These are phyloP conservation scores for Neogale vison DNA, from an alignment of 2,113 vertebrate species.

Conservation along the genomic window DNA sequence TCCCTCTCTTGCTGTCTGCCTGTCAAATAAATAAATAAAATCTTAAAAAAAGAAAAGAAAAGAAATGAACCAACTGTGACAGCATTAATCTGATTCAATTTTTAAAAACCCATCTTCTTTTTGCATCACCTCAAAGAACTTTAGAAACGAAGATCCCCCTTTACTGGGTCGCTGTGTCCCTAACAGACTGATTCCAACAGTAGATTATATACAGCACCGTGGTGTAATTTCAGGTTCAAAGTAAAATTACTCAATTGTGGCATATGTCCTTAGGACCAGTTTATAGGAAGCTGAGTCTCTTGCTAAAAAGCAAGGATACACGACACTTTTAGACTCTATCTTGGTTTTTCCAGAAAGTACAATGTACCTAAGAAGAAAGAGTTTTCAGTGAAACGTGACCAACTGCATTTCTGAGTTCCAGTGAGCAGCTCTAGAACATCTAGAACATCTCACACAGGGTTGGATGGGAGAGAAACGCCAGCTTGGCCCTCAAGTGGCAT, in stretches of 20 bases:
- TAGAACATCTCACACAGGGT: not conserved
- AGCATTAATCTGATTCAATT: not conserved
- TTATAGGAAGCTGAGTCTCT: not conserved
- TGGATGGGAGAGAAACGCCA: not conserved
- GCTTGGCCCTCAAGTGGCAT: not conserved
- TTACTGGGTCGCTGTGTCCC: not conserved
- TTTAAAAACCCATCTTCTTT: not conserved
- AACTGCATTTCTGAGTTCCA: not conserved
- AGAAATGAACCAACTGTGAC: conserved; percentile 51
- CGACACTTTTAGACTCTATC: not conserved
- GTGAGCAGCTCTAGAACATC: not conserved
- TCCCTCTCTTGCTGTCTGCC: too few relatives aligned
- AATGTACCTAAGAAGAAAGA: not conserved
- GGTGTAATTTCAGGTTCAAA: conserved; percentile 56
- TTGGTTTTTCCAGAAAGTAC: conserved; percentile 48
- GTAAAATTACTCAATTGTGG: conserved; percentile 36
- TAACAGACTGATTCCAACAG: not conserved
- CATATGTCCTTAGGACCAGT: conserved; percentile 14
- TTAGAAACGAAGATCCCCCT: not conserved
- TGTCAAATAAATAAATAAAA: too few relatives aligned
- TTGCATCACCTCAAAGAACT: conserved; percentile 51
- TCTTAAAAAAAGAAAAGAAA: not conserved
- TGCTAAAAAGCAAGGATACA: conserved; percentile 48
- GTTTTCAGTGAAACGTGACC: not conserved
- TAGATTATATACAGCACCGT: conserved; percentile 14